phyloP scores from a whole-genome alignment of 2,113 vertebrate species.

The Pitta sordida region DNA sequence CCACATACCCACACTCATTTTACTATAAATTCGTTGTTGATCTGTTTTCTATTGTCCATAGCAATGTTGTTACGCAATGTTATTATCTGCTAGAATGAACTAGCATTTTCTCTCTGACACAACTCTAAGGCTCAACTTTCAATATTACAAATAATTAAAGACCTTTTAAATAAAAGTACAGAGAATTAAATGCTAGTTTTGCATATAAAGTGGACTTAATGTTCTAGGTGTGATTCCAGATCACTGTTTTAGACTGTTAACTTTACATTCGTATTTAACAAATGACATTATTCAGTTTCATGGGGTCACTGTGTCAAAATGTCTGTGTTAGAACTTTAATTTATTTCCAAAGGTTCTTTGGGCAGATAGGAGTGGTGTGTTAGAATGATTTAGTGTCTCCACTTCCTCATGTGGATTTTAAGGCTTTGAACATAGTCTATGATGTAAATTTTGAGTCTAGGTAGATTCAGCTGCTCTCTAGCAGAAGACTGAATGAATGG shows the following conservation, averaged over 20 bases:
- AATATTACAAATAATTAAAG: conserved; percentile 58
- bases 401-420: conserved; percentile 37
- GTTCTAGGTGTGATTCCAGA: conserved; percentile 58
- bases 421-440: background rate
- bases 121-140: conserved; percentile 25
- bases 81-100: background rate
- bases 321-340: conserved; percentile 75
- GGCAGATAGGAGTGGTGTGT: conserved; percentile 50
- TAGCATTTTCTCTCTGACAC: background rate
- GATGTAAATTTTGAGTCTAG: conserved; percentile 23
- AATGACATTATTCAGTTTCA: conserved; percentile 75
- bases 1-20: background rate
- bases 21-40: background rate
- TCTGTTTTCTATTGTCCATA: background rate
- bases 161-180: conserved; percentile 56
- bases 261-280: conserved; percentile 72
- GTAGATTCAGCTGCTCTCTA: background rate
- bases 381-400: conserved; percentile 58
- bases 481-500: background rate
- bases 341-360: conserved; percentile 68
- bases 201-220: conserved; percentile 60
- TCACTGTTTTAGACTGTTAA: conserved; percentile 42
- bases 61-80: background rate
- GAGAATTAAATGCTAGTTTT: conserved; percentile 58
- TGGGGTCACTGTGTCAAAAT: conserved; percentile 74